phyloP scores from a whole-genome alignment of 2,113 vertebrate species.

The Podocnemis expansa region DNA sequence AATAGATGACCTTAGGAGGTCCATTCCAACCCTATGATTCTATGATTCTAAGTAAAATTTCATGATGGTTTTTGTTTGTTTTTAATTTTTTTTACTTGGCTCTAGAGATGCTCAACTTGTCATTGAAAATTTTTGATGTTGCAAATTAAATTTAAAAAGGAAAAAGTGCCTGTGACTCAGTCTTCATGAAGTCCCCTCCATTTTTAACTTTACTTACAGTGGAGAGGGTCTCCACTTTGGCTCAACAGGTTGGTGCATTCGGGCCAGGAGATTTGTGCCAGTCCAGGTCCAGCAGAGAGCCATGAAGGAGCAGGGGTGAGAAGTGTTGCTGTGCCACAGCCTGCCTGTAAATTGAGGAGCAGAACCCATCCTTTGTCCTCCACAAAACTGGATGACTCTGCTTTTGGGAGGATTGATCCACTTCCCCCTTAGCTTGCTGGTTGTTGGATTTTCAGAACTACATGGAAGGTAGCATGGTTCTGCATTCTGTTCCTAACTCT shows the following conservation, averaged over 20 bases:
- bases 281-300: neutral
- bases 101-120: neutral
- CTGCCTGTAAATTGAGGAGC: neutral
- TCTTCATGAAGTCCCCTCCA: neutral
- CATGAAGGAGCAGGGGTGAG: neutral
- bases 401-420: neutral
- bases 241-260: neutral
- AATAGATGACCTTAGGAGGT: too few species aligned
- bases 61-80: fast-evolving
- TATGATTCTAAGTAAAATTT: too few species aligned
- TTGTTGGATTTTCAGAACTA: neutral
- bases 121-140: fast-evolving
- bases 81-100: neutral
- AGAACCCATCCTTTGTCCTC: neutral
- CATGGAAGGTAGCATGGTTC: neutral
- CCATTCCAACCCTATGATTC: too few species aligned
- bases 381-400: neutral
- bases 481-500: neutral
- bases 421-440: neutral
- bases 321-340: neutral
- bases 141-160: neutral
- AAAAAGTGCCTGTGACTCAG: neutral
- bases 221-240: neutral
- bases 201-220: neutral
- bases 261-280: neutral